Conservation (phyloP, 2,113 vertebrate species). For the Holacanthus passer region DNA sequence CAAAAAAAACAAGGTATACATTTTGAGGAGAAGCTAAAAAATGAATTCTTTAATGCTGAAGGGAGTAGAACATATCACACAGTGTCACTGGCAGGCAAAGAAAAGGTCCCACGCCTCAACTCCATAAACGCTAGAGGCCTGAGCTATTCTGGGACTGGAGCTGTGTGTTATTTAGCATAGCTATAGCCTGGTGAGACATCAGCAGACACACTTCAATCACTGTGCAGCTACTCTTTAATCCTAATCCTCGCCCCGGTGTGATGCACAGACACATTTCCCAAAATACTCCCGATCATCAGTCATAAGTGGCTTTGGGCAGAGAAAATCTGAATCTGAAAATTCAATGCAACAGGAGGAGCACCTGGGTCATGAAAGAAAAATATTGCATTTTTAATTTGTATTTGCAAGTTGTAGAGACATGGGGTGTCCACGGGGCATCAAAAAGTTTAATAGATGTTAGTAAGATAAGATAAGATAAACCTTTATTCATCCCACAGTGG, state of each 20-base stretch:
- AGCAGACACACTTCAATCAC: slow-evolving; percentile 58
- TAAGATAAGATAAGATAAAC: no score
- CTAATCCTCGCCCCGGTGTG: slow-evolving; percentile 46
- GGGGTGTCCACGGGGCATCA: background rate
- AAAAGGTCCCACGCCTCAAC: slow-evolving; percentile 30
- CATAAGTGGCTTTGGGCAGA: slow-evolving; percentile 20
- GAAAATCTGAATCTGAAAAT: slow-evolving; percentile 1
- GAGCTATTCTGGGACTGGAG: slow-evolving; percentile 44
- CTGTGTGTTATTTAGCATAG: slow-evolving; percentile 40
- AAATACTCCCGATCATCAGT: slow-evolving; percentile 45
- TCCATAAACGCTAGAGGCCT: slow-evolving; percentile 19
- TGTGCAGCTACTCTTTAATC: slow-evolving; percentile 41
- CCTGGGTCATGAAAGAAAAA: background rate
- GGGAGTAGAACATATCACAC: slow-evolving; percentile 6
- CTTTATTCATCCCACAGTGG: no score
- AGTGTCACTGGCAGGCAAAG: slow-evolving; percentile 28
- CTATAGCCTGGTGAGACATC: slow-evolving; percentile 40
- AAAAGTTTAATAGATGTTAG: background rate
- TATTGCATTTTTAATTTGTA: background rate
- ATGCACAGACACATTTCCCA: slow-evolving; percentile 35
- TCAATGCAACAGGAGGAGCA: background rate
- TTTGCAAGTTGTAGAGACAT: background rate
- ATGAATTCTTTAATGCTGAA: background rate
- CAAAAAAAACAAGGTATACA: background rate
- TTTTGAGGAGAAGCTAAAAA: background rate